These are phyloP conservation scores for Acipenser transmontanus DNA, from an alignment of 2,797 vertebrate species.

Conservation along the genomic window DNA sequence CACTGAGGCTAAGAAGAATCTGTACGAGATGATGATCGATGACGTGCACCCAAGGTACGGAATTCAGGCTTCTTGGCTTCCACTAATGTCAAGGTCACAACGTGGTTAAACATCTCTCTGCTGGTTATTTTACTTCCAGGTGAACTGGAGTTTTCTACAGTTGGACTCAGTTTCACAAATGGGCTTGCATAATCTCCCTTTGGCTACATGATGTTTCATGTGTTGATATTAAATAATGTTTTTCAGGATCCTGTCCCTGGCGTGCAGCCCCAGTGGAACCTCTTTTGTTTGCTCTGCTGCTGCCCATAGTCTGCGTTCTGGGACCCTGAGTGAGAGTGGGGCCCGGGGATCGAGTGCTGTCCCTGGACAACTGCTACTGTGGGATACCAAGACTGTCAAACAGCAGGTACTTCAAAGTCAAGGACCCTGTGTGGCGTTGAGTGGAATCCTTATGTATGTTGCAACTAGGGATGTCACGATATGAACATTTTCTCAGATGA, in stretches of 20 bases:
- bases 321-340: constrained; percentile 35
- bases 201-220: background rate
- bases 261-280: constrained; percentile 86
- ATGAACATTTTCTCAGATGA: too few species aligned
- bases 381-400: constrained; percentile 97
- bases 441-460: too few species aligned
- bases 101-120: accelerated
- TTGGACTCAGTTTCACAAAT: background rate
- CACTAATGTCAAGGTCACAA: constrained; percentile 4
- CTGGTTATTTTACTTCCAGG: background rate
- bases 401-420: constrained; percentile 71
- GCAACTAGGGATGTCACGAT: too few species aligned
- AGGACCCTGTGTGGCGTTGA: too few species aligned
- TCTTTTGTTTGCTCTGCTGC: constrained; percentile 93
- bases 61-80: background rate
- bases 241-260: constrained; percentile 83
- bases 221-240: background rate
- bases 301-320: constrained; percentile 53
- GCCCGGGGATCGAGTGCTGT: constrained; percentile 57
- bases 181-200: background rate
- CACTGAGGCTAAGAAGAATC: constrained; percentile 94
- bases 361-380: constrained; percentile 82
- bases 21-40: constrained; percentile 88
- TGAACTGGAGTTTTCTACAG: too few species aligned
- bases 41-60: constrained; percentile 82